Base-by-base conservation (phyloP, 2,888 invertebrate species). In the Drosophila paramelanica region DNA sequence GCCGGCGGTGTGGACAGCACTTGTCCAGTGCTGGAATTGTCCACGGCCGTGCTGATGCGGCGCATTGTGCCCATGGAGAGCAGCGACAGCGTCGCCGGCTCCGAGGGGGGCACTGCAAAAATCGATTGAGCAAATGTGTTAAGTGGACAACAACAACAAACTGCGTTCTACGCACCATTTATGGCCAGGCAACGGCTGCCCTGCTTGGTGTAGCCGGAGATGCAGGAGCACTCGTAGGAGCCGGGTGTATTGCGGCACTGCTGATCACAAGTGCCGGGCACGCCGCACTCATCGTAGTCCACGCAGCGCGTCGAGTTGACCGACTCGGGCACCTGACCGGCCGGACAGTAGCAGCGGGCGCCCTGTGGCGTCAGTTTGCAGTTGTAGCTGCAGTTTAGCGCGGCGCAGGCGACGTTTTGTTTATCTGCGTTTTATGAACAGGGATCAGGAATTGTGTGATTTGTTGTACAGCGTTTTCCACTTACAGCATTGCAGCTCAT, bases 271-370 rank as follows among this genome's bases (percentile, higher is more conserved):
- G 94, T 92, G 45, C 94, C 95, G 73, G 95, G 95, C 76, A 94
- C 92, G 77, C 92, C 91, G 93, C 97, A 97, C 93, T 97, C 97
- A 93, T 97, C 94, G 73, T 95, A 94, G 92, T 97, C 97, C 55
- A 94, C 93, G 89, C 97, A 97, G 53, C 92, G 93, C 23, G 94
- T 94, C n/a, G 87, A 85, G 64, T 90, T 91, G 8, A 36, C 39
- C 17, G 79, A 67, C 66, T 94, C 93, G 2, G 95, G 89, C 77
- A 91, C 91, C 91, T 94, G 94, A 0, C 97, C 96, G 41, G 92
- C 91, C 20, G 94, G 94, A 93, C 97, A 97, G 93, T 94, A 97
- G 93, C 97, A 97, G 57, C 94, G 93, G 38, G 95, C 94, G 4
- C 96, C 97, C 73, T 93, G 93, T 59, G 94, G 94, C 73, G 96